Evolutionary conservation across 1,140 invertebrate genomes (phyloP), one percentile per base, ranked within the genome.

Genomic region (Oedothorax gibbosus): DNA sequence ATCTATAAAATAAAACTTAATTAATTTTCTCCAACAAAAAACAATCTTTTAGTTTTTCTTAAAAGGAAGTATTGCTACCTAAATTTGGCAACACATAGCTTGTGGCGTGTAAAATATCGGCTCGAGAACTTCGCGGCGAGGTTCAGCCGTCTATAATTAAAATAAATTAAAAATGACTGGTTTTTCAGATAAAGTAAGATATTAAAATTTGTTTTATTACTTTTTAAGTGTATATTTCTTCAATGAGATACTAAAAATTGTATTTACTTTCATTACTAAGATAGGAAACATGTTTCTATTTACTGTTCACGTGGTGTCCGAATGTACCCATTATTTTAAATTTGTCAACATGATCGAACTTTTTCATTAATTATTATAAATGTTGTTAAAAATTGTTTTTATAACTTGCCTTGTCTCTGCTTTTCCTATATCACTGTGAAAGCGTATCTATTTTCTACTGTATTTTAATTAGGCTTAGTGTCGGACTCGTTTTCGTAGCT

Each of bases 121-220:
- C 35, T 35, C 35, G 35, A 14, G 14, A 50, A 14, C 49, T 14
- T 68, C 68, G 12, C 68, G 68, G 50, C 9, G 51, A 51, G 50
- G 50, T 10, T 10, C 11, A n/a, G 15, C 11, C 15, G 50, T 71
- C 50, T 20, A n/a, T n/a, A 15, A 53, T 51, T n/a, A n/a, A 53
- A 4, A 53, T 18, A 9, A 18, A 53, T 68, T 71, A 72, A 73
- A 72, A 73, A 82, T 82, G 80, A 65, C 69, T 7, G 80, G 80
- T 3, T 73, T 82, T 65, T 72, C 80, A 2, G 57, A 65, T 64
- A 82, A 82, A 82, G 80, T 82, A 82, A 35, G 80, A n/a, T 82
- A 21, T 82, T 64, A 10, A 68, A 57, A 60, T 21, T 49, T 50
- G 18, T 50, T n/a, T 4, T 14, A 71, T 0, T 35, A 15, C 11